phyloP scores from a whole-genome alignment of 2,113 vertebrate genomes.

The Cololabis saira region DNA sequence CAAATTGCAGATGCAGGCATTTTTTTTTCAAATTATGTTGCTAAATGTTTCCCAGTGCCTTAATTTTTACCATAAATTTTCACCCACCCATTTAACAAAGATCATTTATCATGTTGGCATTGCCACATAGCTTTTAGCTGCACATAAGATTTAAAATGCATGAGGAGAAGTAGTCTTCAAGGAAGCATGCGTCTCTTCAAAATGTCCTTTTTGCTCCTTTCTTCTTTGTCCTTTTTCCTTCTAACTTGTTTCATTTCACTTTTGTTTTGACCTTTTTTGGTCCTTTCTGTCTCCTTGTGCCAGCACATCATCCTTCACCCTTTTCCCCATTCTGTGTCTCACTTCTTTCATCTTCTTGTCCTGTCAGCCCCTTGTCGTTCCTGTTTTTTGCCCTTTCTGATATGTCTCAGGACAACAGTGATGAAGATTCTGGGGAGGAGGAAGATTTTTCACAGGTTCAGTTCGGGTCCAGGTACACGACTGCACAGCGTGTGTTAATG shows the following conservation, averaged over 20 bases:
- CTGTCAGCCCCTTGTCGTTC: conserved; percentile 91
- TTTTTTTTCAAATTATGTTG: too few species aligned
- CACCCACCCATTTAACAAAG: too few species aligned
- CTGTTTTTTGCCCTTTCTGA: conserved; percentile 93
- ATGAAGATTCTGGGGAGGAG: conserved; percentile 87
- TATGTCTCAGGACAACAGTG: conserved; percentile 94
- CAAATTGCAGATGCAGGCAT: not conserved
- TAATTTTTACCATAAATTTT: too few species aligned
- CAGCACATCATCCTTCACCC: conserved; percentile 14
- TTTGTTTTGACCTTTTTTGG: conserved; percentile 4
- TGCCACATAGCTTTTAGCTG: too few species aligned
- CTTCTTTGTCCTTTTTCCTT: conserved; percentile 15
- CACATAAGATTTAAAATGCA: conserved; percentile 1
- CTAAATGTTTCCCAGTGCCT: too few species aligned
- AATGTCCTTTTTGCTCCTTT: conserved; percentile 15
- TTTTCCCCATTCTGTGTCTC: conserved; percentile 23
- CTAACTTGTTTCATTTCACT: conserved; percentile 24
- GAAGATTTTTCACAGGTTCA: conserved; percentile 96
- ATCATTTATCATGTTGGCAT: too few species aligned
- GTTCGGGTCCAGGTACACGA: conserved; percentile 98
- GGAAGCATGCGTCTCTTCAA: conserved; percentile 17
- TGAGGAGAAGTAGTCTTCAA: conserved; percentile 1
- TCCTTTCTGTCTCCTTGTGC: conserved; percentile 16
- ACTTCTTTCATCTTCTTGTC: conserved; percentile 72
- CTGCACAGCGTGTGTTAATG: conserved; percentile 73